A percentile compares a stretch with the other conserved stretches of the same genome.
These are phyloP conservation scores for Zingel zingel DNA, from an alignment of 2,113 vertebrate species.

Conservation along the genomic window DNA sequence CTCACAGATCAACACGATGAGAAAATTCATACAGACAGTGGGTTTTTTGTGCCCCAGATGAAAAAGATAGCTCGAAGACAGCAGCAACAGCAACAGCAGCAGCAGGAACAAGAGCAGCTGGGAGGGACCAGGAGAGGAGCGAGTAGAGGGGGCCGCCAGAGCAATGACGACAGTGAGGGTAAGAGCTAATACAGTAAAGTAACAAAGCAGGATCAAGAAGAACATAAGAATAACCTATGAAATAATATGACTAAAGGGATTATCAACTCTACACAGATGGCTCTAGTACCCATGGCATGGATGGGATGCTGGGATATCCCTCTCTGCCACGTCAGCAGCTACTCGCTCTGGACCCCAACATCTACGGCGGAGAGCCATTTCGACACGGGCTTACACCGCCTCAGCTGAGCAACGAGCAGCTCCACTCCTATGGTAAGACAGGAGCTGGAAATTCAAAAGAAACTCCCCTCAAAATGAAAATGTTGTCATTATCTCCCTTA, in stretches of 20 bases:
- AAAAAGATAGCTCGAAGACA: conserved; percentile 94
- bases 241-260: conserved; percentile 9
- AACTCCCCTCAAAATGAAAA: background rate
- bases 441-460: background rate
- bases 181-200: conserved; percentile 32
- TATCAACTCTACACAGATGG: conserved; percentile 81
- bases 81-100: conserved; percentile 90
- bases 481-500: background rate
- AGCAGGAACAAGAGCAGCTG: conserved; percentile 90
- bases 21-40: background rate
- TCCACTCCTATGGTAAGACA: conserved; percentile 89
- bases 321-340: conserved; percentile 89
- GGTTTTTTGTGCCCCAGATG: conserved; percentile 83
- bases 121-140: conserved; percentile 84
- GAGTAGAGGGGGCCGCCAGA: conserved; percentile 87
- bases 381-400: conserved; percentile 90
- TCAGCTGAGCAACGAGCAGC: conserved; percentile 88
- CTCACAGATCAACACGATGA: background rate
- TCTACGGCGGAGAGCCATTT: conserved; percentile 89
- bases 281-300: conserved; percentile 88
- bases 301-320: conserved; percentile 88
- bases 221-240: background rate
- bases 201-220: background rate
- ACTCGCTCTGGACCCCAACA: conserved; percentile 88
- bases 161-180: conserved; percentile 92